Evolutionary conservation across 2,797 vertebrate species (phyloP), one percentile per base, ranked within the genome.

Genomic region (Platyrinchus mystaceus): DNA sequence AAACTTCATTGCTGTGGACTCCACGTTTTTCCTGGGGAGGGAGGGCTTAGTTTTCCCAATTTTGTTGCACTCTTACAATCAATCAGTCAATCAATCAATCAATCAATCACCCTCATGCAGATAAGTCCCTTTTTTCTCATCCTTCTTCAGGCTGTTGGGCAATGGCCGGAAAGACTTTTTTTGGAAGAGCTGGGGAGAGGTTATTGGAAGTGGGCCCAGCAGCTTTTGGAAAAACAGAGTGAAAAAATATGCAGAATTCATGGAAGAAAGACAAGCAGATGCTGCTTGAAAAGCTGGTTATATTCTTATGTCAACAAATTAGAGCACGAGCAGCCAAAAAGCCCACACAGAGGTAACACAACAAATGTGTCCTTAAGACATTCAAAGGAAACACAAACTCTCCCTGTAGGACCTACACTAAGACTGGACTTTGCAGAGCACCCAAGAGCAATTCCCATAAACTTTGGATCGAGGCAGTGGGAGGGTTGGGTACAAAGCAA

Each of bases 301-400:
- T 81, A 64, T 86, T 90, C 95, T 92, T 88, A 44, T 93, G 85
- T 96, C 96, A 97, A 97, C 94, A 96, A 91, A 88, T 90, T 17
- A 91, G 92, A 60, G 78, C 50, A 17, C 0, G 9, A 82, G 91
- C 47, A 67, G 96, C 94, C 94, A 97, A 96, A 84, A 92, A 93
- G 82, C 95, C 94, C 92, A 97, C 96, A 92, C 95, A 90, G 94
- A 88, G 92, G 94, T 96, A 96, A 86, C 73, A 84, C 70, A 78
- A 94, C 84, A 92, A 95, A 91, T 2, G 70, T 70, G 76, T 89
- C 89, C 87, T 78, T 12, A 44, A 81, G 89, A 93, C 73, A 76
- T 64, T 9, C 8, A 80, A 68, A 83, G 59, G 62, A 90, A 95
- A 88, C 50, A 77, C 60, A 76, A 71, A 50, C 44, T 86, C 37